These are phyloP conservation scores for Trichogramma evanescens DNA, from an alignment of 2,888 invertebrate species.

Conservation along the genomic window DNA sequence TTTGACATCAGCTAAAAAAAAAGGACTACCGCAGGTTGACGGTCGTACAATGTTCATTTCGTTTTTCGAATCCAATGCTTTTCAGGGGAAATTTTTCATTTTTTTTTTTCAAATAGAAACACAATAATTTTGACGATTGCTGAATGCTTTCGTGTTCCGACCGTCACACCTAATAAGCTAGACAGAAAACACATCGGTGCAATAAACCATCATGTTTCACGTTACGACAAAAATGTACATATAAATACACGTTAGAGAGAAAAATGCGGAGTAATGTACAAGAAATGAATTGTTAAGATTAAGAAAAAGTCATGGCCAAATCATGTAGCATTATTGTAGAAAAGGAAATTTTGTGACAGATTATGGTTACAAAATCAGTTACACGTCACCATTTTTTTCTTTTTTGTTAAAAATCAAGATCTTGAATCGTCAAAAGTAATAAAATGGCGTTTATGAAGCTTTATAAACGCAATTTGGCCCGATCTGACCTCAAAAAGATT, in stretches of 20 bases:
- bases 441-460: no score
- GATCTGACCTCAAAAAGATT: no score
- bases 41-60: no score
- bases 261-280: neutral
- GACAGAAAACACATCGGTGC: slow-evolving; percentile 42
- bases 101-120: no score
- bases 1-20: no score
- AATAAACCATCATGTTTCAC: slow-evolving; percentile 35
- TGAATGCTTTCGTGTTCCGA: slow-evolving; percentile 24
- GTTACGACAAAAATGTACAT: slow-evolving; percentile 16
- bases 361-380: slow-evolving; percentile 4
- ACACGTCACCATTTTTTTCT: slow-evolving; percentile 13
- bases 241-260: neutral
- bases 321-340: slow-evolving; percentile 31
- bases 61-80: no score
- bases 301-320: neutral
- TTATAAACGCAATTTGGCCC: no score
- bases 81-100: no score
- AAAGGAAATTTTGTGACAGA: neutral
- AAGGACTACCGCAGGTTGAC: no score
- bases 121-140: no score
- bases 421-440: neutral
- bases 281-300: neutral
- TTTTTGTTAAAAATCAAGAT: slow-evolving; percentile 17
- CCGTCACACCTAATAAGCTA: slow-evolving; percentile 35